Evolutionary conservation across 2,797 vertebrate genomes (phyloP), one percentile per base, ranked within the genome.

Genomic region (Artibeus lituratus): DNA sequence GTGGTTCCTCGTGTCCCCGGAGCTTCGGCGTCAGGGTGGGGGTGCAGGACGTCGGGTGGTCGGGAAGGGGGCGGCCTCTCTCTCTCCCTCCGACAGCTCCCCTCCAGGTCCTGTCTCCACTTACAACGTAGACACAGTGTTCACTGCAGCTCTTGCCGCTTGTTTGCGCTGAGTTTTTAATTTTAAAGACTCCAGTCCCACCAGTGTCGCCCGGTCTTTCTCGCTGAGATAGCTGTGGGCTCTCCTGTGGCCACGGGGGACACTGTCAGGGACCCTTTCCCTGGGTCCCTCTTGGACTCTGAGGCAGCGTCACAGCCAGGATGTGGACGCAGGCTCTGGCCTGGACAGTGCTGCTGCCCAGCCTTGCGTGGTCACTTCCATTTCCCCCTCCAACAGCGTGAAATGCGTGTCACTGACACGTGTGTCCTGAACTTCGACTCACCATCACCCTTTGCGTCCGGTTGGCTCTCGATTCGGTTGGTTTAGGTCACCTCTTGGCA

Each of bases 1-100:
- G n/a, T 77, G 26, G 1, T 0, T 32, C 21, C 57, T 42, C 62
- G 29, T 21, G 9, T n/a, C 35, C 24, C 32, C 74, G 10, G 55
- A 59, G 76, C 5, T n/a, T 0, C 0, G 18, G 22, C 0, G 3
- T 26, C 47, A 0, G 8, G 47, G 57, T 2, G 6, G 1, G 22
- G 35, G 26, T 2, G 1, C 0, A 0, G 47, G 47, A 18, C 51
- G 32, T 0, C 16, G 3, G 3, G 12, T 19, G 14, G 49, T 26
- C 0, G 1, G 74, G 21, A 4, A 14, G 47, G 47, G 11, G 26
- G 32, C 32, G 24, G 15, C 22, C 5, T 24, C 14, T 35, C 19
- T 35, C 19, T 19, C 76, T 12, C 19, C 22, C 24, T 49, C 39
- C 47, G 7, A 55, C 22, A 12, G 49, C 9, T 51, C 55, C 47